phyloP scores from a whole-genome alignment of 2,888 invertebrate species.

The Mythimna albipuncta region DNA sequence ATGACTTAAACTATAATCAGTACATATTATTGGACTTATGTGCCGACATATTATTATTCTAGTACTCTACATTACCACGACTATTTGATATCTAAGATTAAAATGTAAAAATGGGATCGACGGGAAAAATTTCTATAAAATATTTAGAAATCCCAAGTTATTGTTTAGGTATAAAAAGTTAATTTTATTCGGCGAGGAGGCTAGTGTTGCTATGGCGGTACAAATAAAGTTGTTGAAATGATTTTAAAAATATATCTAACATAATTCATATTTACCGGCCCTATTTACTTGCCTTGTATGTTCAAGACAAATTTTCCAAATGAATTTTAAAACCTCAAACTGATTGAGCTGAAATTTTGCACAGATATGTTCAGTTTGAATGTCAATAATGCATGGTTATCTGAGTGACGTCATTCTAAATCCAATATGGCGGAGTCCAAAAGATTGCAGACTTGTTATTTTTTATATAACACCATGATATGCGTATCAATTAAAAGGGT shows the following conservation, averaged over 20 bases:
- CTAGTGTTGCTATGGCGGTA: conserved; percentile 32
- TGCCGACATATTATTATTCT: conserved; percentile 60
- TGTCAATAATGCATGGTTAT: too few relatives aligned
- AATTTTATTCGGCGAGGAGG: conserved; percentile 53
- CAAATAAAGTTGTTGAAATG: conserved; percentile 22
- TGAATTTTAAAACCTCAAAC: too few relatives aligned
- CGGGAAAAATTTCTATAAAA: conserved; percentile 80
- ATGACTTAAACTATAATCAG: conserved; percentile 62
- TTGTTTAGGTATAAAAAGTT: conserved; percentile 68
- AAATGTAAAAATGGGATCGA: conserved; percentile 66
- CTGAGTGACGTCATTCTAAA: too few relatives aligned
- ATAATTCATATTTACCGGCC: too few relatives aligned
- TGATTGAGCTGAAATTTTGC: too few relatives aligned
- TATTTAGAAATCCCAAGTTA: conserved; percentile 70
- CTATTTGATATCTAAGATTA: conserved; percentile 64
- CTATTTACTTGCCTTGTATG: too few relatives aligned
- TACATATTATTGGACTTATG: conserved; percentile 63
- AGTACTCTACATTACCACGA: conserved; percentile 59
- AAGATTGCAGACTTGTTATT: too few relatives aligned
- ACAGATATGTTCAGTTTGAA: too few relatives aligned
- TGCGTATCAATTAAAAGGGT: too few relatives aligned
- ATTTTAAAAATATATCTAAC: neutral
- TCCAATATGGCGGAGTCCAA: too few relatives aligned
- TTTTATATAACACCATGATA: too few relatives aligned
- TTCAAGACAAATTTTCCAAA: too few relatives aligned